Percentiles rank a stretch among this genome's conserved stretches.
These are phyloP conservation scores for Sebastes minor DNA, from an alignment of 2,797 vertebrate species.

Conservation along the genomic window DNA sequence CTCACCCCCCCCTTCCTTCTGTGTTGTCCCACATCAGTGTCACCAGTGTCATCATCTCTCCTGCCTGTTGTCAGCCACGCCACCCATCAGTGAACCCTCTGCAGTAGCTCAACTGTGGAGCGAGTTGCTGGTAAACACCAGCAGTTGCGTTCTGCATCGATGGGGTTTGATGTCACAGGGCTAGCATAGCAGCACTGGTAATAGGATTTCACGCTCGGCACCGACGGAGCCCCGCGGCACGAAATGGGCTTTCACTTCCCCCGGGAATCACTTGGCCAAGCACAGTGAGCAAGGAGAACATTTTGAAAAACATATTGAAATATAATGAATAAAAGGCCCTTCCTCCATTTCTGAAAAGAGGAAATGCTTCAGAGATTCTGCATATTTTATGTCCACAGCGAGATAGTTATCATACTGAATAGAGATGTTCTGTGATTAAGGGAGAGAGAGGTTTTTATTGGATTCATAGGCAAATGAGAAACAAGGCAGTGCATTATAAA, in stretches of 20 bases:
- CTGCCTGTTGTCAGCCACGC: constrained; percentile 41
- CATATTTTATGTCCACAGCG: constrained; percentile 29
- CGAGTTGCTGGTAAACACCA: constrained; percentile 61
- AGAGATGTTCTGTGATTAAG: constrained; percentile 35
- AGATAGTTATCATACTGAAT: constrained; percentile 30
- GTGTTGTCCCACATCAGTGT: constrained; percentile 47
- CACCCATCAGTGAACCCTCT: constrained; percentile 65
- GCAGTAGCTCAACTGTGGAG: constrained; percentile 44
- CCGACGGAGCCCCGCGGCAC: constrained; percentile 65
- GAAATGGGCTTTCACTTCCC: constrained; percentile 76
- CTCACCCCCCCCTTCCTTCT: not conserved
- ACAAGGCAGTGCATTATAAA: constrained; percentile 78
- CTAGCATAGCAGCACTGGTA: constrained; percentile 71
- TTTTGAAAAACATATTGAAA: constrained; percentile 79
- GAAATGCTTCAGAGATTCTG: constrained; percentile 35
- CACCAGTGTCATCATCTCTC: constrained; percentile 48
- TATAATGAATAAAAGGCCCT: constrained; percentile 69
- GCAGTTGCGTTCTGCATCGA: constrained; percentile 68
- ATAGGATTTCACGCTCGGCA: constrained; percentile 83
- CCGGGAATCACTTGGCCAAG: constrained; percentile 72
- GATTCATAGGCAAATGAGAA: constrained; percentile 46
- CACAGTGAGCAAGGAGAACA: constrained; percentile 62
- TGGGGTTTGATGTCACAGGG: constrained; percentile 75
- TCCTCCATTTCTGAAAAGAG: constrained; percentile 31
- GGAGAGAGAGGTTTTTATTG: constrained; percentile 15